Evolutionary conservation across 2,888 invertebrate genomes (phyloP).

Genomic region (Carterocephalus palaemon): DNA sequence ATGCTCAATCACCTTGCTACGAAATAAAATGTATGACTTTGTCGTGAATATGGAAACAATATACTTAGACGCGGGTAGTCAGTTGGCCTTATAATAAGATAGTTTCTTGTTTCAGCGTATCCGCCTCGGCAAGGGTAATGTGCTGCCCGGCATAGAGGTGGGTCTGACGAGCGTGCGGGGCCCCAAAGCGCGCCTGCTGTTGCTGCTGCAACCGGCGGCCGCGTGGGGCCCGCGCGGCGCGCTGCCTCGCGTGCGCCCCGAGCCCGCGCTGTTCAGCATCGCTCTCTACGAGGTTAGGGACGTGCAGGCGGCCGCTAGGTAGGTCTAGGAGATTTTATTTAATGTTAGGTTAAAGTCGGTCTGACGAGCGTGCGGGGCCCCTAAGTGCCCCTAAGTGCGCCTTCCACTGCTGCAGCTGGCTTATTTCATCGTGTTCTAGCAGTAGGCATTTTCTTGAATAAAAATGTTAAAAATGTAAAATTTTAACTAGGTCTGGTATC

Average conservation of each 20-base stretch:
- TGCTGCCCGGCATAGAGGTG: constrained; percentile 59
- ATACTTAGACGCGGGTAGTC: too few species aligned
- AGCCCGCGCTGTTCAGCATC: constrained; percentile 56
- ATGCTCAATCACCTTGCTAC: too few species aligned
- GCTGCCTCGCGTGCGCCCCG: constrained; percentile 52
- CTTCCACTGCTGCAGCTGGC: constrained; percentile 52
- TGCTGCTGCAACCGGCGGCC: constrained; percentile 52
- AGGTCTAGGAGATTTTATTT: too few species aligned
- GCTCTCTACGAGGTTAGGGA: constrained; percentile 50
- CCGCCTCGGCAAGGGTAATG: constrained; percentile 45
- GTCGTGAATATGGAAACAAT: too few species aligned
- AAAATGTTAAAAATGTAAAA: too few species aligned
- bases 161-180: constrained; percentile 54
- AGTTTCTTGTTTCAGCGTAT: constrained; percentile 41
- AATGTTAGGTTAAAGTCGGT: too few species aligned
- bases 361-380: constrained; percentile 54
- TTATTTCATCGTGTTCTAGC: too few species aligned
- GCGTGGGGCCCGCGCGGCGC: constrained; percentile 57
- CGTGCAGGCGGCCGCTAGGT: constrained; percentile 48
- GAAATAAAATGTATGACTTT: too few species aligned
- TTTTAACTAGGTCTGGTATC: too few species aligned
- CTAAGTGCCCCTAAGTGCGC: constrained; percentile 45
- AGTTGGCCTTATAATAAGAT: too few species aligned
- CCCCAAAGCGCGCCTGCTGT: constrained; percentile 50
- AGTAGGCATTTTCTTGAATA: too few species aligned